Percentiles rank a stretch among this genome's conserved stretches.
Conservation (phyloP, 2,113 vertebrate species). For the Burhinus oedicnemus region DNA sequence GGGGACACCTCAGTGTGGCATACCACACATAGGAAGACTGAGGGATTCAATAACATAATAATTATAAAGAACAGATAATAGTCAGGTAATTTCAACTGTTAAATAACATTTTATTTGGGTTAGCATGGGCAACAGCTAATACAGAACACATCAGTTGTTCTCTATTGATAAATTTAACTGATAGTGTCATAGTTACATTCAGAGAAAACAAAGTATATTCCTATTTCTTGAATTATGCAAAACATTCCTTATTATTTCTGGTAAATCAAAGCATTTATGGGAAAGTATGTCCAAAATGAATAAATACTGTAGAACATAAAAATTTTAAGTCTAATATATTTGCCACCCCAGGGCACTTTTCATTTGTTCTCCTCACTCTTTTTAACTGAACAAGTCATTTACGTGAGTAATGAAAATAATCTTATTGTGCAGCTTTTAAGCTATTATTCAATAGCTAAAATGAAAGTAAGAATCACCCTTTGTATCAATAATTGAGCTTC, state of each 20-base stretch:
- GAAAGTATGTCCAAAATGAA: neutral
- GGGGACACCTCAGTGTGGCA: neutral
- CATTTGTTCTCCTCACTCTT: neutral
- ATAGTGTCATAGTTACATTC: neutral
- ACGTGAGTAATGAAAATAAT: slow-evolving; percentile 1
- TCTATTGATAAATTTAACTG: neutral
- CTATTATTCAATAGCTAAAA: slow-evolving; percentile 58
- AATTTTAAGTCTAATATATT: neutral
- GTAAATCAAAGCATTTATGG: neutral
- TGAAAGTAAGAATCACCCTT: slow-evolving; percentile 12
- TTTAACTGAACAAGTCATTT: slow-evolving; percentile 16
- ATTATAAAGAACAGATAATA: neutral
- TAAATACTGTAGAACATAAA: neutral
- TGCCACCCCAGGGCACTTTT: neutral
- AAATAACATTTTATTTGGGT: neutral
- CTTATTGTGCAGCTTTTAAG: slow-evolving; percentile 43
- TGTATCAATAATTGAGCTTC: slow-evolving; percentile 57
- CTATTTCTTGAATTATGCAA: neutral
- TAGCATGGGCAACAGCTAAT: neutral
- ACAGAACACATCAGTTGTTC: neutral
- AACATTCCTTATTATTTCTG: neutral
- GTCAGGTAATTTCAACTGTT: neutral
- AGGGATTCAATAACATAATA: neutral
- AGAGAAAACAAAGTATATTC: neutral
- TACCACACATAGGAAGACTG: neutral